Conservation (phyloP, 2,113 vertebrate genomes). For the Turdus rufiventris region DNA sequence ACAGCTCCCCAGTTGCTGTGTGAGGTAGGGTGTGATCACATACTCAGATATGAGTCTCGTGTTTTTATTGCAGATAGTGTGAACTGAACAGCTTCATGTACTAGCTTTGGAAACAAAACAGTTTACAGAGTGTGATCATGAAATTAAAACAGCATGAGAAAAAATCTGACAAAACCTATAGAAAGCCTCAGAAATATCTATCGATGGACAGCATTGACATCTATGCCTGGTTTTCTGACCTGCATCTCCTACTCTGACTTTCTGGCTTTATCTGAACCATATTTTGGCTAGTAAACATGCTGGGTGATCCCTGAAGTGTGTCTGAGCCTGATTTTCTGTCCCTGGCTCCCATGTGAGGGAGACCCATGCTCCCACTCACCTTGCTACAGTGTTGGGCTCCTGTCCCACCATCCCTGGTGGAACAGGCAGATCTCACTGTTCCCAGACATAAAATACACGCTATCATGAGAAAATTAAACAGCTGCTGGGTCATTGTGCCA, state of each 20-base stretch:
- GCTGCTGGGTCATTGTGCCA: neutral
- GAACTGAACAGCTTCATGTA: neutral
- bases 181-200: neutral
- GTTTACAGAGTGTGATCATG: neutral
- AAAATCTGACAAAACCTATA: neutral
- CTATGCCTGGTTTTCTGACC: neutral
- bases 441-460: neutral
- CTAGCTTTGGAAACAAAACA: neutral
- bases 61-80: neutral
- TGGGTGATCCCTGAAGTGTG: neutral
- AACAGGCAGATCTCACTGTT: neutral
- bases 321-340: neutral
- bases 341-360: neutral
- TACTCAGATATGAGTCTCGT: accelerated
- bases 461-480: neutral
- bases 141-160: neutral
- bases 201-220: neutral
- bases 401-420: neutral
- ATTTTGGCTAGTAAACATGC: neutral
- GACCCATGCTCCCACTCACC: neutral
- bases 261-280: neutral
- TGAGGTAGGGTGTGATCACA: neutral
- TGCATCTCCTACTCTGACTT: neutral
- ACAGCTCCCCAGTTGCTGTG: neutral
- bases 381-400: neutral